Percentiles rank a stretch among this genome's conserved stretches.
Evolutionary conservation across 2,113 vertebrate species (phyloP).

Genomic region (Bubalus kerabau): DNA sequence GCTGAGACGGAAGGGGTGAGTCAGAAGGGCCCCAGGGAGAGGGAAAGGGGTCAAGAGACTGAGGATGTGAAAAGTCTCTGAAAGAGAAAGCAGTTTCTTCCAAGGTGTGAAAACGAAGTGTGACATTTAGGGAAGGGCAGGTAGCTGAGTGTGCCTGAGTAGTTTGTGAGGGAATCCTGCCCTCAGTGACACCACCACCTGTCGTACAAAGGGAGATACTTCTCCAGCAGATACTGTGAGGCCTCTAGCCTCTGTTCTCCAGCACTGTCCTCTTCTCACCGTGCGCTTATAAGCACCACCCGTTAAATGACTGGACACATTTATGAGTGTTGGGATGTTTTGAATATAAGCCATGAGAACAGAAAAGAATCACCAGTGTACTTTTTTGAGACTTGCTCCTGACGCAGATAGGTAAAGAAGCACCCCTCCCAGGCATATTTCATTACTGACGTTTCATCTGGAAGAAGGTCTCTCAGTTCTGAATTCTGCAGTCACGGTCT

Average conservation of each 20-base stretch:
- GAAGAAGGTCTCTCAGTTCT: neutral
- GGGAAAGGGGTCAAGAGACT: rapidly evolving
- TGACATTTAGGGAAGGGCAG: neutral
- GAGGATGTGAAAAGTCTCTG: neutral
- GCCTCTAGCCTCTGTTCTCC: neutral
- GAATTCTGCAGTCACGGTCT: neutral
- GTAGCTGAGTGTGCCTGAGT: neutral
- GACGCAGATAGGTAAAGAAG: neutral
- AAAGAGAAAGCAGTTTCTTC: neutral
- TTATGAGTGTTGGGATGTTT: neutral
- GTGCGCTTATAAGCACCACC: neutral
- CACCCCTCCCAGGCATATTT: neutral
- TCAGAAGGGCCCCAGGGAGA: neutral
- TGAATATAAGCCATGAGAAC: neutral
- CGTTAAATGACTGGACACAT: neutral
- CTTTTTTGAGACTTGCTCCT: neutral
- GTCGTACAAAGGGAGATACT: neutral
- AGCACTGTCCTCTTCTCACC: neutral
- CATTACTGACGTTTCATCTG: neutral
- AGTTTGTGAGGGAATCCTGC: neutral
- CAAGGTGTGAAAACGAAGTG: neutral
- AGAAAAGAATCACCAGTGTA: neutral
- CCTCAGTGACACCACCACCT: neutral
- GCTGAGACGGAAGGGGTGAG: neutral
- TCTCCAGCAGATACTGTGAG: neutral